These are phyloP conservation scores for Peromyscus attwateri DNA, from an alignment of 2,797 vertebrate genomes.

Conservation along the genomic window DNA sequence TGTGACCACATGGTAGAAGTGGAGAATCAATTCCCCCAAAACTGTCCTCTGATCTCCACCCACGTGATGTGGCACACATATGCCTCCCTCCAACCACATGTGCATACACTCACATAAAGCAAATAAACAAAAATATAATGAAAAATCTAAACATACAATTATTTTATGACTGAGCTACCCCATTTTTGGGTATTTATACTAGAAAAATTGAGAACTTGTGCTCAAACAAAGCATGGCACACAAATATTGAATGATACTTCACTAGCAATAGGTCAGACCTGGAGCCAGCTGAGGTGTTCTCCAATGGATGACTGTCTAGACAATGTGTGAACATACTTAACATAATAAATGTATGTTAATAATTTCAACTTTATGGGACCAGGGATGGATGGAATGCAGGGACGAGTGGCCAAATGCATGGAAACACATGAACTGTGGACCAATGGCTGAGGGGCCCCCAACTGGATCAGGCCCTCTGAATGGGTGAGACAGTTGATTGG, in stretches of 20 bases:
- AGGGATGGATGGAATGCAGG: too few relatives aligned
- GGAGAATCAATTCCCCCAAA: not conserved
- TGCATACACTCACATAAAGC: not conserved
- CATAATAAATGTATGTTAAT: not conserved
- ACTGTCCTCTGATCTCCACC: not conserved
- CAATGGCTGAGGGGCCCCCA: too few relatives aligned
- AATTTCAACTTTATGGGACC: constrained; percentile 1
- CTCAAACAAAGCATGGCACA: not conserved
- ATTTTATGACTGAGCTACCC: not conserved
- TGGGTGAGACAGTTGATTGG: too few relatives aligned
- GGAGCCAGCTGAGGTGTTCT: not conserved
- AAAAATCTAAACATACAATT: not conserved
- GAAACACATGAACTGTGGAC: too few relatives aligned
- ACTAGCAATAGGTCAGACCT: not conserved
- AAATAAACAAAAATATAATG: not conserved
- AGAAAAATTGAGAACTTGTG: not conserved
- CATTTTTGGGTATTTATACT: not conserved
- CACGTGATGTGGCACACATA: not conserved
- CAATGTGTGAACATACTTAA: not conserved
- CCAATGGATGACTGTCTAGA: not conserved
- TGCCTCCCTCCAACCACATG: not conserved
- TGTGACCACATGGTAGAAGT: not conserved
- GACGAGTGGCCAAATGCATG: too few relatives aligned
- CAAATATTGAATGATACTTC: not conserved
- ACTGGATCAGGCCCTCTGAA: too few relatives aligned